These are phyloP conservation scores for Melanerpes formicivorus DNA, from an alignment of 2,113 vertebrate genomes.

Conservation along the genomic window DNA sequence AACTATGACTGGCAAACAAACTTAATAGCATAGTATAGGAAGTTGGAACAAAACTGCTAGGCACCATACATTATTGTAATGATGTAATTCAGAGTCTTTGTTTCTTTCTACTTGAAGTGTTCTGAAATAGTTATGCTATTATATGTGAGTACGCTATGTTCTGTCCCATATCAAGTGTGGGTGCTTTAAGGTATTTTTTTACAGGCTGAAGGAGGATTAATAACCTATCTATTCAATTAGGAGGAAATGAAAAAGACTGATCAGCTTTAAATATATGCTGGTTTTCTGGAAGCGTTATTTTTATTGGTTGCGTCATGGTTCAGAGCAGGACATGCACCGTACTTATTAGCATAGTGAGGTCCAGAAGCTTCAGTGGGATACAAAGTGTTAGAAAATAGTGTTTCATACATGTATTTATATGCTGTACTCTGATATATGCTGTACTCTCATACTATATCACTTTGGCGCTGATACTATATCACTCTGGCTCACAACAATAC, in stretches of 20 bases:
- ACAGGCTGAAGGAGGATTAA: neutral
- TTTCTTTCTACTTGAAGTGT: constrained; percentile 6
- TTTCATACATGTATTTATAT: neutral
- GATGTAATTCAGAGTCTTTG: constrained; percentile 5
- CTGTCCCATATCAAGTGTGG: constrained; percentile 24
- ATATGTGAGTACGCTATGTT: constrained; percentile 11
- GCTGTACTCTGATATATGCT: neutral
- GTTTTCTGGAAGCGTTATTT: neutral
- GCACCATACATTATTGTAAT: neutral
- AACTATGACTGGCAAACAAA: neutral
- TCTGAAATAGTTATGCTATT: constrained; percentile 40
- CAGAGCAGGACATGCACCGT: neutral
- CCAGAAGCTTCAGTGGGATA: neutral
- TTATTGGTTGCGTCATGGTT: neutral
- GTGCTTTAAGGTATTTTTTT: constrained; percentile 38
- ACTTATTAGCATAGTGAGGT: neutral
- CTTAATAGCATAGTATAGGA: neutral
- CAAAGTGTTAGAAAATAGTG: neutral
- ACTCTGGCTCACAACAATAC: neutral
- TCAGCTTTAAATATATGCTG: neutral
- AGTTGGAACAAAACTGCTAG: neutral
- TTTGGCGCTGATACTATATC: neutral
- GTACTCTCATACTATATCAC: neutral
- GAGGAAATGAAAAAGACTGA: neutral
- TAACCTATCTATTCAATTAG: neutral